These are phyloP conservation scores for Coregonus sp. DNA, from an alignment of 2,797 vertebrate genomes.

Conservation along the genomic window DNA sequence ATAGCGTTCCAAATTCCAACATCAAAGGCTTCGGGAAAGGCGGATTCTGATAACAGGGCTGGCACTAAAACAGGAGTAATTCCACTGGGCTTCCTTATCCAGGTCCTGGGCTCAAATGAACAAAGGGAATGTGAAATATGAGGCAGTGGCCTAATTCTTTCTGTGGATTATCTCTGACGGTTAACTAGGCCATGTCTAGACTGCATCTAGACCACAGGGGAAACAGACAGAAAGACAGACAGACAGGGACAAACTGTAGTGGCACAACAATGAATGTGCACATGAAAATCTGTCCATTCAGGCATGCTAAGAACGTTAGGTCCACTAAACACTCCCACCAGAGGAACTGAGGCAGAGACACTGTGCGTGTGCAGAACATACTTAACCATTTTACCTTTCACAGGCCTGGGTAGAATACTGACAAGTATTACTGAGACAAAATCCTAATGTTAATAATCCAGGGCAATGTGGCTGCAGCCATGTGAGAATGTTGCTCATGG, in stretches of 20 bases:
- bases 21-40: slow-evolving; percentile 31
- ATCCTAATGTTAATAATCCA: background rate
- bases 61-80: slow-evolving; percentile 36
- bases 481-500: background rate
- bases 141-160: slow-evolving; percentile 75
- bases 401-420: background rate
- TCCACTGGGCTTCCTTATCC: slow-evolving; percentile 47
- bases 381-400: background rate
- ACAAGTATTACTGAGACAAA: background rate
- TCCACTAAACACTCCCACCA: slow-evolving; percentile 14
- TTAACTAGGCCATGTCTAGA: slow-evolving; percentile 71
- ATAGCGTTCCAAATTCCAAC: slow-evolving; percentile 22
- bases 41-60: slow-evolving; percentile 23
- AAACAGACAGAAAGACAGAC: background rate
- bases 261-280: slow-evolving; percentile 37
- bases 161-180: slow-evolving; percentile 71
- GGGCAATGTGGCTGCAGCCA: background rate
- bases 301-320: slow-evolving; percentile 28
- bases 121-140: slow-evolving; percentile 66
- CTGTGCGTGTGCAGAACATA: background rate
- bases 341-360: background rate
- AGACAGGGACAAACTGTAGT: slow-evolving; percentile 43
- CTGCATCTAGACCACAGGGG: slow-evolving; percentile 62
- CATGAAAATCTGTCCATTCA: slow-evolving; percentile 44
- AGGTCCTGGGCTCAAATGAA: slow-evolving; percentile 59